A percentile compares a stretch with the other conserved stretches of the same genome.
phyloP scores from a whole-genome alignment of 2,113 vertebrate genomes.

The Mugil cephalus region DNA sequence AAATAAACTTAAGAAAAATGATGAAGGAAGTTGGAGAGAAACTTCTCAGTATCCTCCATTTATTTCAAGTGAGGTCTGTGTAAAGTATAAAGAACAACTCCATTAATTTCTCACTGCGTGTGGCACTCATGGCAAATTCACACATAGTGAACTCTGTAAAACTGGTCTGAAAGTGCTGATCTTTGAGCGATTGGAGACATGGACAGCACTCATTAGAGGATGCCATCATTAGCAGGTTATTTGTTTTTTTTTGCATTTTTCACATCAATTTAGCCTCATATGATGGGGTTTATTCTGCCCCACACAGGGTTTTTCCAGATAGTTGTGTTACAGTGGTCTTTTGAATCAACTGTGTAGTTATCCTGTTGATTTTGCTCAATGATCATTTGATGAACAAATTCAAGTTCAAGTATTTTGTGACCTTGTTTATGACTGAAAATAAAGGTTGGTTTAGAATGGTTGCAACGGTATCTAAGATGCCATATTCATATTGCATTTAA shows the following conservation, averaged over 20 bases:
- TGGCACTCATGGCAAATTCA: background rate
- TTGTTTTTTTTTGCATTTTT: background rate
- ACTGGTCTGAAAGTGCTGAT: background rate
- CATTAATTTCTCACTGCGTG: constrained; percentile 2
- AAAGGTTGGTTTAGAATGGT: no score
- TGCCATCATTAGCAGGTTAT: background rate
- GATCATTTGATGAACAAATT: no score
- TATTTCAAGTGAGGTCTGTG: background rate
- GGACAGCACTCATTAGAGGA: background rate
- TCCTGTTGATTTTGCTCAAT: no score
- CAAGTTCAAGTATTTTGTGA: no score
- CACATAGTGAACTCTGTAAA: background rate
- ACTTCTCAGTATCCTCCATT: background rate
- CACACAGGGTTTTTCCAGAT: background rate
- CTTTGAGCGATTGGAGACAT: background rate
- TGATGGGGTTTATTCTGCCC: background rate
- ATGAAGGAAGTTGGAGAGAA: background rate
- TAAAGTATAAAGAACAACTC: background rate
- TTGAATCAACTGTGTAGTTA: constrained; percentile 3
- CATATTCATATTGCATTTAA: no score
- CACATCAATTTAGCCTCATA: background rate
- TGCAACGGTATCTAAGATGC: no score
- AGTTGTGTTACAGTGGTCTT: constrained; percentile 10
- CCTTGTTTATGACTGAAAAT: no score
- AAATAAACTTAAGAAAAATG: background rate